Percentiles rank a stretch among this genome's conserved stretches.
These are phyloP conservation scores for Alethe castanea DNA, from an alignment of 2,113 vertebrate genomes.

Conservation along the genomic window DNA sequence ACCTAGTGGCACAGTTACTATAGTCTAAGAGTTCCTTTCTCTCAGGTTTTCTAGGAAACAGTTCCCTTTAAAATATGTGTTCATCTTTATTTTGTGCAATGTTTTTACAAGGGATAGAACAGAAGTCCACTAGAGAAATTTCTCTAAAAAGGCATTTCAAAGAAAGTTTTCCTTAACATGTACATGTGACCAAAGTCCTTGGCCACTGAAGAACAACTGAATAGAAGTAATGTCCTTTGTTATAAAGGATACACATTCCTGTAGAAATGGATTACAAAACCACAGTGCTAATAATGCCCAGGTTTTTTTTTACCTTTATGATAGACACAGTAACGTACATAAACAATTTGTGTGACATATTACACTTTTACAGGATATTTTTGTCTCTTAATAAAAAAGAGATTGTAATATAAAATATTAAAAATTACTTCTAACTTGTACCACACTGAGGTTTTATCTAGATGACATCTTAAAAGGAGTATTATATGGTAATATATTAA, in stretches of 20 bases:
- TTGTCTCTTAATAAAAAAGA: slow-evolving; percentile 51
- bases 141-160: background rate
- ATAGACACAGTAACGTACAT: background rate
- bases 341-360: background rate
- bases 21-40: background rate
- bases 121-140: background rate
- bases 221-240: background rate
- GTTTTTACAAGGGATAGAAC: background rate
- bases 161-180: background rate
- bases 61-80: background rate
- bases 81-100: background rate
- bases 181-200: background rate
- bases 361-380: background rate
- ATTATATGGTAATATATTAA: slow-evolving; percentile 45
- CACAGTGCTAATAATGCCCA: slow-evolving; percentile 30
- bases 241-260: background rate
- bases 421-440: slow-evolving; percentile 26
- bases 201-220: background rate
- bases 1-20: background rate
- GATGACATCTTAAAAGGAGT: background rate
- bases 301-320: background rate
- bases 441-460: background rate
- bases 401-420: slow-evolving; percentile 39
- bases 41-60: background rate
- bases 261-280: slow-evolving; percentile 28